phyloP scores from a whole-genome alignment of 1,140 invertebrate species.

The Drosophila nigromelanica region DNA sequence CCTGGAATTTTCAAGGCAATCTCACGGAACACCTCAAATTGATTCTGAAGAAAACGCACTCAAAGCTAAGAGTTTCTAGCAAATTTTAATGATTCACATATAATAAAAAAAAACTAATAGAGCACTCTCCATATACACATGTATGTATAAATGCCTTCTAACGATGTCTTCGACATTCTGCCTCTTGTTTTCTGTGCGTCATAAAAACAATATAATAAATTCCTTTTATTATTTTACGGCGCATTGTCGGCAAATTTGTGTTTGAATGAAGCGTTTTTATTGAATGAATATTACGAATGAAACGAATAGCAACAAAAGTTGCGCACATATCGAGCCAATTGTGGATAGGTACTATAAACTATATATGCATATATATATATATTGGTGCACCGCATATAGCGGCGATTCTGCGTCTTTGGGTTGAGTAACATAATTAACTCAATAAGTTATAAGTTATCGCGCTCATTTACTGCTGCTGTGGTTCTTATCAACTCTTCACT shows the following conservation, averaged over 20 bases:
- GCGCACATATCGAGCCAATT: not conserved
- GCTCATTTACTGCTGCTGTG: not conserved
- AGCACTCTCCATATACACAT: not conserved
- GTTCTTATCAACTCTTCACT: slow-evolving; percentile 3
- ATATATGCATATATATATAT: not conserved
- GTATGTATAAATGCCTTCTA: not conserved
- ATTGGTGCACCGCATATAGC: not conserved
- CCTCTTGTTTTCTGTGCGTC: not conserved
- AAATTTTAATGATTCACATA: not conserved
- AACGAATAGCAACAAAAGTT: not conserved
- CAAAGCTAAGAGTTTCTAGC: not conserved
- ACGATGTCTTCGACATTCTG: not conserved
- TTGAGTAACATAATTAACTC: not conserved
- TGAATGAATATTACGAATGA: slow-evolving; percentile 14
- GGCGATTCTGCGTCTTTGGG: not conserved
- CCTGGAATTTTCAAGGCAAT: not conserved
- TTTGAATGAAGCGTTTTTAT: slow-evolving; percentile 22
- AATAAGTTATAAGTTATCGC: not conserved
- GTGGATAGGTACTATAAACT: not conserved
- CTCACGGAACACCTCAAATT: not conserved
- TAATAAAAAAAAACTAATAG: too few relatives aligned
- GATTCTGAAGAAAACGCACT: not conserved
- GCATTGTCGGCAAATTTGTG: not conserved
- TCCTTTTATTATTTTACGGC: slow-evolving; percentile 1
- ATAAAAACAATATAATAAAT: slow-evolving; percentile 9